Evolutionary conservation across 2,888 invertebrate genomes (phyloP).

Genomic region (Tanytarsus gracilentus): DNA sequence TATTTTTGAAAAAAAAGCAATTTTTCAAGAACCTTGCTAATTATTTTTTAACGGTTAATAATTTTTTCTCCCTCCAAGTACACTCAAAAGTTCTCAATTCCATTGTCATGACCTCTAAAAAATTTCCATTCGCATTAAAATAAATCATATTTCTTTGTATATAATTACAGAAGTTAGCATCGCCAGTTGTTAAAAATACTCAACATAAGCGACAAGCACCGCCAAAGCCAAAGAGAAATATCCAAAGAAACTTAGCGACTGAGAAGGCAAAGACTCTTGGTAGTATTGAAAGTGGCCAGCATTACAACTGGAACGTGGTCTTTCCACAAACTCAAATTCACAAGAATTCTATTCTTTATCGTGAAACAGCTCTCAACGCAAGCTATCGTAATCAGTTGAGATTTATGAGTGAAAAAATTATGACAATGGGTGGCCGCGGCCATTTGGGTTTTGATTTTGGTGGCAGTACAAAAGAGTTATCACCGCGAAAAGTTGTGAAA

Average conservation of each 20-base stretch:
- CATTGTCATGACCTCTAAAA: too few relatives aligned
- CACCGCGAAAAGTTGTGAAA: slow-evolving; percentile 1
- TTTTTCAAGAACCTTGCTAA: too few relatives aligned
- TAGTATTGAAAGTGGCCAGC: background rate
- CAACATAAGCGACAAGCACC: background rate
- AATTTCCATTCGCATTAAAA: too few relatives aligned
- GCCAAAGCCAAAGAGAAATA: background rate
- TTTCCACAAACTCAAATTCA: slow-evolving; percentile 23
- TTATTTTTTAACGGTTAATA: too few relatives aligned
- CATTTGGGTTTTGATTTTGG: slow-evolving; percentile 15
- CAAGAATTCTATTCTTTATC: slow-evolving; percentile 17
- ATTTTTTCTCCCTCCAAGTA: too few relatives aligned
- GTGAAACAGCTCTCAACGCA: slow-evolving; percentile 14
- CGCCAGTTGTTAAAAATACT: slow-evolving; percentile 9
- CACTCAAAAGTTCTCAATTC: too few relatives aligned
- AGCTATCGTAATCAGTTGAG: background rate
- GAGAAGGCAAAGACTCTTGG: slow-evolving; percentile 14
- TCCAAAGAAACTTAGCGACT: background rate
- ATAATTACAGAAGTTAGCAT: background rate
- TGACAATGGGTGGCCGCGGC: slow-evolving; percentile 11
- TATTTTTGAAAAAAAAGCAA: too few relatives aligned
- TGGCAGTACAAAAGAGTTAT: slow-evolving; percentile 16
- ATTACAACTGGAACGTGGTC: slow-evolving; percentile 17
- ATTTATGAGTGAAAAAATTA: slow-evolving; percentile 2
- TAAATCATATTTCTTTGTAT: background rate